Percentiles rank a stretch among this genome's conserved stretches.
Evolutionary conservation across 2,888 invertebrate species (phyloP).

Genomic region (Pseudanteris insignis): DNA sequence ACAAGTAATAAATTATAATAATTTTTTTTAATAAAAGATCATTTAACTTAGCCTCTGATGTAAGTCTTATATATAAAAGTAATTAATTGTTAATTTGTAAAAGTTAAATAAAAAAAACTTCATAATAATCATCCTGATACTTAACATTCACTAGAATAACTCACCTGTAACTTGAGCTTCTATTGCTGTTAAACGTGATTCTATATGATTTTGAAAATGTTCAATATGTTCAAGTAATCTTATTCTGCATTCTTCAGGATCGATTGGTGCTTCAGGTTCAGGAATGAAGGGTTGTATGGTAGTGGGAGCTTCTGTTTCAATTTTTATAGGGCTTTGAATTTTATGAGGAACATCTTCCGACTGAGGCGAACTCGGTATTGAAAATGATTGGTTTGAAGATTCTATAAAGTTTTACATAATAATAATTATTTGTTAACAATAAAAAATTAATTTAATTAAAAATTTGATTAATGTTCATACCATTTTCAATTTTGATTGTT

Average conservation of each 20-base stretch:
- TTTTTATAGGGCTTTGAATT: too few species aligned
- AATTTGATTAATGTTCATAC: too few species aligned
- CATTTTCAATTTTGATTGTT: conserved; percentile 33
- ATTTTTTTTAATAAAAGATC: too few species aligned
- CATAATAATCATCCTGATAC: too few species aligned
- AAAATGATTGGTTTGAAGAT: conserved; percentile 36
- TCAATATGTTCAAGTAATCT: conserved; percentile 81
- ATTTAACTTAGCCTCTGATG: too few species aligned
- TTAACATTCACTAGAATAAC: too few species aligned
- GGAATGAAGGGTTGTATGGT: conserved; percentile 69
- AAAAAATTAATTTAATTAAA: conserved; percentile 9
- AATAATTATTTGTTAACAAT: conserved; percentile 18
- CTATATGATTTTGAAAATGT: conserved; percentile 77
- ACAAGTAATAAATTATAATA: background rate
- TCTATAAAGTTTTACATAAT: conserved; percentile 19
- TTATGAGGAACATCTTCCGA: conserved; percentile 8
- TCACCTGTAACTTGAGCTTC: conserved; percentile 77
- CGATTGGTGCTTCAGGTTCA: conserved; percentile 84
- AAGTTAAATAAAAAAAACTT: too few species aligned
- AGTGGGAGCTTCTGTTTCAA: conserved; percentile 31
- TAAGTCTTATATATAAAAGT: too few species aligned
- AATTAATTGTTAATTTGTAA: too few species aligned
- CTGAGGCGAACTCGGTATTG: conserved; percentile 29
- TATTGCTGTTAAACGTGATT: conserved; percentile 77
- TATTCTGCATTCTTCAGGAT: conserved; percentile 79